Evolutionary conservation across 1,140 invertebrate species (phyloP), one percentile per base, ranked within the genome.

Genomic region (Eupristina koningsbergeri): DNA sequence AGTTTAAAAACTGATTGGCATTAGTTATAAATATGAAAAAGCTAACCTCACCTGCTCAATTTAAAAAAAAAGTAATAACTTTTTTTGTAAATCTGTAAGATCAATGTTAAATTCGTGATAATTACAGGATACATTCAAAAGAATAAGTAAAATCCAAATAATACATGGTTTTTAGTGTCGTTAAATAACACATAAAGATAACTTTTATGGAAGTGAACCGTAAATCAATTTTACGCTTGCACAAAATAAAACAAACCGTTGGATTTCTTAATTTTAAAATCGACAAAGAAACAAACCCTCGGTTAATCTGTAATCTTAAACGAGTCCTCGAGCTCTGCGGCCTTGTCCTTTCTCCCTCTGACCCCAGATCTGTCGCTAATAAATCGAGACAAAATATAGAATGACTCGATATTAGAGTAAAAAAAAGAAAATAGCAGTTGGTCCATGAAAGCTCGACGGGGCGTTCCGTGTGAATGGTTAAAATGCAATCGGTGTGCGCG

Each of bases 301-400:
- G 26, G 31, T 39, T 39, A 73, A 61, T 69, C 61, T 39, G 78
- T 80, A 80, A 80, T 80, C 63, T 36, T 63, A 80, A 63, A 80
- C 64, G 79, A 47, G 79, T 29, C 45, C 29, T 36, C 47, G 34
- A 0, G 0, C 31, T 9, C 29, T 0, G n/a, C n/a, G 41, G 41
- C 41, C 11, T 45, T 5, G 41, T 7, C 41, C 3, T 5, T 0
- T 7, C 2, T 41, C 39, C 26, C 64, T 53, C n/a, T 6, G 7
- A 7, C 73, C 8, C 31, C 2, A 19, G 0, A 0, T 5, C 22
- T 7, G 3, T 61, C 74, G 22, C 47, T 34, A 13, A 53, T 36
- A 53, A 53, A 79, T 64, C 77, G 77, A 45, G 31, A 41, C 26
- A 63, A 41, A 45, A 78, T 63, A 58, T 58, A 61, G 73, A 75